phyloP scores from a whole-genome alignment of 2,797 vertebrate species.

The Taenioides sp. region DNA sequence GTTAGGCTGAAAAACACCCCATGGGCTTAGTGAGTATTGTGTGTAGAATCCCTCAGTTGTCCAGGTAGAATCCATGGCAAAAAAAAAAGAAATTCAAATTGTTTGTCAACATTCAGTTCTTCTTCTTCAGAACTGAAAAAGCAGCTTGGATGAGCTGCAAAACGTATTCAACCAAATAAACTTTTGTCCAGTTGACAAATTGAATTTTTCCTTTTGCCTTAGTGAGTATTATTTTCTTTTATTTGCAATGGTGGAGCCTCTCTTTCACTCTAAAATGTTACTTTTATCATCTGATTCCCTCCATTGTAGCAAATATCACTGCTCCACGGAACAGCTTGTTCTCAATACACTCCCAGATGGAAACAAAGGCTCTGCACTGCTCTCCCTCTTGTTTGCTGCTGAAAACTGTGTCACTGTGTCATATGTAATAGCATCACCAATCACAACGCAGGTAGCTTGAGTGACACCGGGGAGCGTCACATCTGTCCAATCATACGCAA shows the following conservation, averaged over 20 bases:
- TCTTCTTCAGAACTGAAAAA: too few species aligned
- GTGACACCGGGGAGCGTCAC: slow-evolving; percentile 14
- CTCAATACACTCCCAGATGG: not conserved
- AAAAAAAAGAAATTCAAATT: too few species aligned
- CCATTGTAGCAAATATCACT: not conserved
- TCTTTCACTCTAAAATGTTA: not conserved
- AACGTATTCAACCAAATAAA: too few species aligned
- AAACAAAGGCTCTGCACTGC: slow-evolving; percentile 13
- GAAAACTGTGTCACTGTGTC: slow-evolving; percentile 74
- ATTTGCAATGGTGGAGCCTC: not conserved
- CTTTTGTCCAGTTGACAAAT: too few species aligned
- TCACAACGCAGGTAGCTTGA: slow-evolving; percentile 52
- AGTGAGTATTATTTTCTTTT: not conserved
- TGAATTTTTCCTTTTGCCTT: too few species aligned
- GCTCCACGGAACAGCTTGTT: not conserved
- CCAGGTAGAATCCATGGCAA: too few species aligned
- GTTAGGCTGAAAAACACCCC: slow-evolving; percentile 5
- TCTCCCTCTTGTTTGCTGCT: slow-evolving; percentile 12
- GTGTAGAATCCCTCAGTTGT: too few species aligned
- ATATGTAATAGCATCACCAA: slow-evolving; percentile 55
- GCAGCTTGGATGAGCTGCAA: too few species aligned
- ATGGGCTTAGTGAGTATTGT: not conserved
- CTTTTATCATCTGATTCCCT: not conserved
- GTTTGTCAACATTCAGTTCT: too few species aligned
- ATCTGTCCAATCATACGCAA: slow-evolving; percentile 52